Base-by-base conservation (phyloP, 1,140 invertebrate genomes). In the Aphaenogaster floridana region DNA sequence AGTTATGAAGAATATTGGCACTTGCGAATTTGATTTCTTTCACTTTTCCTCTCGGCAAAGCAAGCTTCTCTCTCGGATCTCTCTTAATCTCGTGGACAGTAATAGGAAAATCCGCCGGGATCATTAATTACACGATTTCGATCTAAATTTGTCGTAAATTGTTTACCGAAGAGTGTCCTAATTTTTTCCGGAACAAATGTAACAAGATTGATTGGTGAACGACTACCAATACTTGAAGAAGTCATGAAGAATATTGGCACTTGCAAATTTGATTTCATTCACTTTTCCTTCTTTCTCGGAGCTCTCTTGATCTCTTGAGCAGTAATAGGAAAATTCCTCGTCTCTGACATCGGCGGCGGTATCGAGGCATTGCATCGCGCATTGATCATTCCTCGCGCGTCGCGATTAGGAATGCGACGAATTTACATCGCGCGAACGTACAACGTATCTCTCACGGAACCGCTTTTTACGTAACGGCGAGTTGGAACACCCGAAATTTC, bases 351-450 rank as follows among this genome's bases (percentile, higher is more conserved):
- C 64, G 64, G 39, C 39, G n/a, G 7, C n/a, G n/a, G n/a, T 68
- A 68, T 68, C 64, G 9, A 68, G 64, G 21, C 64, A 45, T 45
- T 68, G 64, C 64, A 66, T 66, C 64, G 64, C 28, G 61, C 77
- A 66, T 66, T 64, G 42, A 79, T 79, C 15, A 66, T 79, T 79
- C 77, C 42, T 64, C 39, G 76, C 15, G 11, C 59, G 48, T 79
- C 59, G 15, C 42, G 59, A 64, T 66, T 36, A 50, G 17, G 77
- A 79, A 79, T 77, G 71, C 36, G 54, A 77, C 39, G 39, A 61
- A 77, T 77, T 66, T 66, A 34, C 28, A 13, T 36, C 76, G 28
- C 28, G 39, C 17, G 42, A 45, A 77, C 13, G 17, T 77, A 48
- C 76, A 9, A 34, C 13, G 42, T 69, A 48, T 39, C 9, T 78